Conservation (phyloP, 2,797 vertebrate genomes). For the Calcarius lapponicus region DNA sequence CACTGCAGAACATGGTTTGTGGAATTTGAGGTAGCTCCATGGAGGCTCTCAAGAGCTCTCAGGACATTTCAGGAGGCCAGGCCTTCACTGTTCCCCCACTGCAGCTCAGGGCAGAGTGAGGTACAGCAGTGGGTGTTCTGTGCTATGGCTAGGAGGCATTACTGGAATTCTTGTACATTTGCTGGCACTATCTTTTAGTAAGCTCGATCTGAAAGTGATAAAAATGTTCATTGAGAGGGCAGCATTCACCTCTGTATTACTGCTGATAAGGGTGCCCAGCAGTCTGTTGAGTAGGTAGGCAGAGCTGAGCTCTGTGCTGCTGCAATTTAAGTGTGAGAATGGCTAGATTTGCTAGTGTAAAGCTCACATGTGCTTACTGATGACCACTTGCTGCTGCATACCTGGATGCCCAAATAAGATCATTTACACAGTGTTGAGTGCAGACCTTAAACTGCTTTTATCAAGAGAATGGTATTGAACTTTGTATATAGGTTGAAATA, state of each 20-base stretch:
- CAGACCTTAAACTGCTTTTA: background rate
- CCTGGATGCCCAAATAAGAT: background rate
- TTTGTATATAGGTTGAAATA: background rate
- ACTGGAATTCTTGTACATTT: rapidly evolving
- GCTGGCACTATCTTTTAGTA: background rate
- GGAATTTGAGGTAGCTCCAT: background rate
- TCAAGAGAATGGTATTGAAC: background rate
- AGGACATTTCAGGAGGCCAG: background rate
- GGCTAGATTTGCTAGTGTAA: background rate
- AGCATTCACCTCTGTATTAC: background rate
- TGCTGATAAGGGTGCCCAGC: background rate
- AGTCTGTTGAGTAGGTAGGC: background rate
- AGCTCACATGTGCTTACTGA: background rate
- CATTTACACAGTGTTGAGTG: background rate
- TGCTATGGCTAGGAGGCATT: background rate
- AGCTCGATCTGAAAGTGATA: background rate
- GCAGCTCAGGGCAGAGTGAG: background rate
- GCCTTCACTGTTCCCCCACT: rapidly evolving
- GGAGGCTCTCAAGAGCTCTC: background rate
- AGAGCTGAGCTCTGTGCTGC: background rate
- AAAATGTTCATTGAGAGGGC: background rate
- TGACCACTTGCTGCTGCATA: background rate
- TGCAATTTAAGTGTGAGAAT: background rate
- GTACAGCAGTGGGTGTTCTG: background rate
- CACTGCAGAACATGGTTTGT: rapidly evolving